phyloP scores from a whole-genome alignment of 2,113 vertebrate species.

The Gnathonemus echidnorhynchus region DNA sequence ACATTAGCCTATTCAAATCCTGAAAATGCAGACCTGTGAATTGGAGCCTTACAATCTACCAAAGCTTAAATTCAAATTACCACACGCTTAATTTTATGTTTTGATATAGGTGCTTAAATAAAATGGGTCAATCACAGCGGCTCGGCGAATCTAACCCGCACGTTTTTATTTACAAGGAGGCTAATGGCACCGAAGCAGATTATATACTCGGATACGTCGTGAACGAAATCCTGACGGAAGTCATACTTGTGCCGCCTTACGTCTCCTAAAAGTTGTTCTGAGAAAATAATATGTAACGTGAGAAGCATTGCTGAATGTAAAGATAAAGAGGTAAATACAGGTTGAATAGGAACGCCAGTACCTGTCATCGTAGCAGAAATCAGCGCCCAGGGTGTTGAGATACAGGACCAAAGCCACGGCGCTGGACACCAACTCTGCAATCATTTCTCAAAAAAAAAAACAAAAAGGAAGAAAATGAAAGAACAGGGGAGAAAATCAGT shows the following conservation, averaged over 20 bases:
- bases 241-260: not conserved
- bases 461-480: slow-evolving; percentile 14
- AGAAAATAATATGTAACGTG: not conserved
- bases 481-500: slow-evolving; percentile 15
- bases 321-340: not conserved
- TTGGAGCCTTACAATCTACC: not conserved
- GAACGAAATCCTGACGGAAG: not conserved
- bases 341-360: slow-evolving; percentile 35
- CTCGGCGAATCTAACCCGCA: not conserved
- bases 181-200: not conserved
- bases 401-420: slow-evolving; percentile 71
- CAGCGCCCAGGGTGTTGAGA: slow-evolving; percentile 67
- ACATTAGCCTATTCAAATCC: not conserved
- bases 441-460: slow-evolving; percentile 55
- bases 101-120: not conserved
- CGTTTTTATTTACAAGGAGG: not conserved
- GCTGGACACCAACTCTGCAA: slow-evolving; percentile 69
- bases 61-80: not conserved
- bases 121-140: not conserved
- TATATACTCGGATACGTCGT: not conserved
- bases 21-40: not conserved
- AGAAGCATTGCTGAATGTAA: not conserved
- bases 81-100: not conserved
- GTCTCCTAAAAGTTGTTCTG: not conserved
- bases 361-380: slow-evolving; percentile 79